A percentile compares a stretch with the other conserved stretches of the same genome.
Evolutionary conservation across 2,113 vertebrate species (phyloP).

Genomic region (Leptocoma aspasia): DNA sequence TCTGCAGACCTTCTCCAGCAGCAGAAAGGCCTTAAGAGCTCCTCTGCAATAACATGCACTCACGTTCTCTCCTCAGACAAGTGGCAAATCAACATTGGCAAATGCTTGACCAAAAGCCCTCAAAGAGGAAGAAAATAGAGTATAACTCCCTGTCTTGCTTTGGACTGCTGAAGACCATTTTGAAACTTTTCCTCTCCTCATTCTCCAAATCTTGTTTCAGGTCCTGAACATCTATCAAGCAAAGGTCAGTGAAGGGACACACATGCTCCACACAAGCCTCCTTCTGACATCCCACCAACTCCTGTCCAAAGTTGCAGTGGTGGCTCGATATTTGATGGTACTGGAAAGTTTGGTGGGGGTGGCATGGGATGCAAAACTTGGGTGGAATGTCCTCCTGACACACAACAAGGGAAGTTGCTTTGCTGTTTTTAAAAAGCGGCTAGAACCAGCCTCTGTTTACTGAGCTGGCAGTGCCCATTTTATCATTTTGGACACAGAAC

Average conservation of each 20-base stretch:
- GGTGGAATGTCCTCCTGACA: not conserved
- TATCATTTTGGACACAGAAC: not conserved
- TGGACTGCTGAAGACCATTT: not conserved
- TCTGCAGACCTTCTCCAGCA: not conserved
- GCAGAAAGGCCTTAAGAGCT: not conserved
- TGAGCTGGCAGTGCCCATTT: not conserved
- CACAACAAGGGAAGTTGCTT: not conserved
- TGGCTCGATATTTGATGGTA: not conserved
- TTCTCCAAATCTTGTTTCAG: not conserved
- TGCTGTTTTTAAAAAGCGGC: not conserved
- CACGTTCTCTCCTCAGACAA: not conserved
- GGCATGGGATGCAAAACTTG: not conserved
- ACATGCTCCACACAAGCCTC: not conserved
- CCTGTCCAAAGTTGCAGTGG: not conserved
- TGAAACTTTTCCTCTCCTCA: not conserved
- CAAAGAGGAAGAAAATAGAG: not conserved
- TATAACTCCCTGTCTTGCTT: not conserved
- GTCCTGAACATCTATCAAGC: not conserved
- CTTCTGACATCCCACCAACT: not conserved
- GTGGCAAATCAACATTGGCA: not conserved
- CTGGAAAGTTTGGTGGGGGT: not conserved
- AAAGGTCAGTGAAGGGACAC: not conserved
- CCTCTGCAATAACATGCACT: not conserved
- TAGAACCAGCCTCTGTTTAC: not conserved
- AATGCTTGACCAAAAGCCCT: not conserved